Evolutionary conservation across 2,888 invertebrate species (phyloP), one percentile per base, ranked within the genome.

Genomic region (Cantharis rufa): DNA sequence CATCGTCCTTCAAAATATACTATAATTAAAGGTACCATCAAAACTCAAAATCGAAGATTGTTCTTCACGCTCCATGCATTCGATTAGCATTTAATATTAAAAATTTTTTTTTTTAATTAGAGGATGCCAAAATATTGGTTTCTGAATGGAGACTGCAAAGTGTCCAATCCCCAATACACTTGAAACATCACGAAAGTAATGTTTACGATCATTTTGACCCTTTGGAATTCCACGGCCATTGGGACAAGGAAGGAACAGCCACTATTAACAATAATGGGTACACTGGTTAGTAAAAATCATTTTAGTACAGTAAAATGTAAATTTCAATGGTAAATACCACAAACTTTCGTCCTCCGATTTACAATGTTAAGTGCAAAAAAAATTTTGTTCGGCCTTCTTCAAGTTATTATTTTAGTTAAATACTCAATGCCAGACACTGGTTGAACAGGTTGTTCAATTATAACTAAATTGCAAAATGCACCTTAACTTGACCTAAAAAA

Each of bases 221-320:
- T 0, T 88, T 92, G 66, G 89, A 89, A 82, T 93, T 91, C 83
- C 90, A 90, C 71, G 90, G 91, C 0, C 91, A 92, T 80, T 92
- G 92, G 91, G 91, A 91, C 81, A 89, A 90, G 69, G 88, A 89
- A 7, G 89, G 90, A 3, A 89, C 89, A 48, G 92, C 92, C 24
- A 89, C 89, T 4, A 89, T 93, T 10, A 89, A 90, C 18, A 93
- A 93, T 84, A 93, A 92, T 81, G 93, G 93, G 74, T 91, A 92
- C 82, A 92, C 93, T 82, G 92, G 93, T 93, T 86, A 82, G 76
- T 71, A 70, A 10, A 24, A 2, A 10, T n/a, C 3, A 69, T 15
- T 69, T 32, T 28, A 7, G 1, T 32, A 32, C 32, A 32, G 2
- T n/a, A 13, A 13, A 32, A 48, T 48, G n/a, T n/a, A n/a, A 48